Evolutionary conservation across 2,797 vertebrate genomes (phyloP).

Genomic region (Paedocypris micromegethes): DNA sequence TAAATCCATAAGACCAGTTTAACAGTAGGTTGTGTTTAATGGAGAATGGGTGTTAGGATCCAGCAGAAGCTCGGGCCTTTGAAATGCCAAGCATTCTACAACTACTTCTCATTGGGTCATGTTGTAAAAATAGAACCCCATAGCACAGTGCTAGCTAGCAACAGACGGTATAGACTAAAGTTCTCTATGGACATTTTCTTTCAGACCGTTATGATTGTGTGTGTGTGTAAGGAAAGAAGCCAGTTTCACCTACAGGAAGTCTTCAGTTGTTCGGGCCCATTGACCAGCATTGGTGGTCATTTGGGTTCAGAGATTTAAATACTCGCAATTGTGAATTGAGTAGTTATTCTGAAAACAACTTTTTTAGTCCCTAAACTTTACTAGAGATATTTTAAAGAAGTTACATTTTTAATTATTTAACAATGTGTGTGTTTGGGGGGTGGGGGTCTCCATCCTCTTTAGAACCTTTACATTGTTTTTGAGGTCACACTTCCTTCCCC

Average conservation of each 20-base stretch:
- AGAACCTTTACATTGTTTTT: background rate
- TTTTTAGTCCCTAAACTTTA: too few species aligned
- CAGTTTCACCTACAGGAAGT: background rate
- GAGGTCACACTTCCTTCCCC: conserved; percentile 7
- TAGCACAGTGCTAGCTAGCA: conserved; percentile 25
- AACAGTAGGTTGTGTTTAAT: conserved; percentile 3
- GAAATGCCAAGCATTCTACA: conserved; percentile 46
- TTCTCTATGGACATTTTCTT: too few species aligned
- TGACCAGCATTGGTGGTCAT: background rate
- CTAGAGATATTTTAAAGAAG: too few species aligned
- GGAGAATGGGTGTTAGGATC: too few species aligned
- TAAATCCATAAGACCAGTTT: background rate
- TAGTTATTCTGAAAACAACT: too few species aligned
- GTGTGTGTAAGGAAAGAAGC: background rate
- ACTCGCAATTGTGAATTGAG: too few species aligned
- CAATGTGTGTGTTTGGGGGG: too few species aligned
- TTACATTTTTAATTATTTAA: too few species aligned
- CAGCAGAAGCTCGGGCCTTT: background rate
- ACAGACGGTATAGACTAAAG: background rate
- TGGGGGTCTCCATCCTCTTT: too few species aligned
- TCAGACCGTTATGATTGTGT: too few species aligned
- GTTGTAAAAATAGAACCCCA: conserved; percentile 40
- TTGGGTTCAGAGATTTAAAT: too few species aligned
- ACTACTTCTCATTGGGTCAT: conserved; percentile 36
- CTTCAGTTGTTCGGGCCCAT: background rate